A percentile compares a stretch with the other conserved stretches of the same genome.
Evolutionary conservation across 2,113 vertebrate species (phyloP).

Genomic region (Candoia aspera): DNA sequence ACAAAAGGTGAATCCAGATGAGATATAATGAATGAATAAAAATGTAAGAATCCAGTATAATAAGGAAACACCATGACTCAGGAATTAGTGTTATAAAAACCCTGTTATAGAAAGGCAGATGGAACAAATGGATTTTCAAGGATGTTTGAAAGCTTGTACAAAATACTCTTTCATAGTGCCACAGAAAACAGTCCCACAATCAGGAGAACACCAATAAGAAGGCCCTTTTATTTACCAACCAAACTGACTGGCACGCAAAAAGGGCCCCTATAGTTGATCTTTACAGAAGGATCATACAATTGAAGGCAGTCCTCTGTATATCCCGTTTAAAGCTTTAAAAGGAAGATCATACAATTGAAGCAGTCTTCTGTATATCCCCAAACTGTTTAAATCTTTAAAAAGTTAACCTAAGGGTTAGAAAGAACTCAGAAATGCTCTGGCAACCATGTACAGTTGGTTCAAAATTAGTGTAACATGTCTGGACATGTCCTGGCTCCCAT

Average conservation of each 20-base stretch:
- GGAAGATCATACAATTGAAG: not conserved
- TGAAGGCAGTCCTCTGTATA: not conserved
- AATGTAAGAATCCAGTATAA: not conserved
- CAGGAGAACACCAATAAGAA: not conserved
- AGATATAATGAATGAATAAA: conserved; percentile 2
- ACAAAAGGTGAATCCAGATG: not conserved
- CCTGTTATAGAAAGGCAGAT: not conserved
- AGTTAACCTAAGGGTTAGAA: not conserved
- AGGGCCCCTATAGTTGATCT: not conserved
- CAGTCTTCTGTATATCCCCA: not conserved
- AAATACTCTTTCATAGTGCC: not conserved
- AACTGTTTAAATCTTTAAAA: not conserved
- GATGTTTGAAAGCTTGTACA: not conserved
- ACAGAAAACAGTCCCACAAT: not conserved
- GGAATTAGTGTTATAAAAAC: conserved; percentile 2
- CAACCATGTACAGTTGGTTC: not conserved
- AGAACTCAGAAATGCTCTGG: not conserved
- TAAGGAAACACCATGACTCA: not conserved
- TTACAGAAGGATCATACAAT: not conserved
- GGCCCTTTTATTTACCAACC: not conserved
- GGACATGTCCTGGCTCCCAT: not conserved
- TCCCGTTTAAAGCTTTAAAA: not conserved
- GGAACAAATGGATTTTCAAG: conserved; percentile 2
- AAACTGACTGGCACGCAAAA: not conserved
- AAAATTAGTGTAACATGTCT: not conserved